Evolutionary conservation across 2,113 vertebrate genomes (phyloP).

Genomic region (Gallinago media): DNA sequence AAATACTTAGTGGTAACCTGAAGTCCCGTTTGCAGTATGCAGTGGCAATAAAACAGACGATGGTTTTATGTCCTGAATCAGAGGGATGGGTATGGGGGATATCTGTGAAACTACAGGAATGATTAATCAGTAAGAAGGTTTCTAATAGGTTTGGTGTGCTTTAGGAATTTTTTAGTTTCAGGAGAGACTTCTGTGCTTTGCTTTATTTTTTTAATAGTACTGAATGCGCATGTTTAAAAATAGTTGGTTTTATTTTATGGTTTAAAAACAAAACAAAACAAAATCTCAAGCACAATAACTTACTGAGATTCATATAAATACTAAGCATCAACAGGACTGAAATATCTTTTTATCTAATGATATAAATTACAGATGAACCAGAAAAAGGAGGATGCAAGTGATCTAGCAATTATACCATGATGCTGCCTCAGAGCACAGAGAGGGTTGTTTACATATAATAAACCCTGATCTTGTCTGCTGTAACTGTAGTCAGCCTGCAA

Average conservation of each 20-base stretch:
- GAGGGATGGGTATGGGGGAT: neutral
- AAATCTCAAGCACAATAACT: neutral
- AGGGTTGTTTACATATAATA: neutral
- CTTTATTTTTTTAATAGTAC: neutral
- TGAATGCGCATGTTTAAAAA: neutral
- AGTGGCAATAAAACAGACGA: neutral
- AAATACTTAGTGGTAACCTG: neutral
- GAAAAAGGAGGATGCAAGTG: neutral
- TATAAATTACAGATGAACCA: slow-evolving; percentile 17
- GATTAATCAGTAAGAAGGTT: neutral
- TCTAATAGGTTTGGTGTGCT: neutral
- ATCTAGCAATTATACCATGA: neutral
- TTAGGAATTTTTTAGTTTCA: neutral
- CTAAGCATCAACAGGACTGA: neutral
- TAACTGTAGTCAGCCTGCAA: neutral
- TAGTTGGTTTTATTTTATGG: neutral
- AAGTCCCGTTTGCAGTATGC: neutral
- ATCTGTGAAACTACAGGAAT: neutral
- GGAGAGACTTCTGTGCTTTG: neutral
- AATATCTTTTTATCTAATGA: neutral
- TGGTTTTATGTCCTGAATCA: neutral
- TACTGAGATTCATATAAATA: neutral
- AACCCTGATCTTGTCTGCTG: neutral
- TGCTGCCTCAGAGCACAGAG: neutral
- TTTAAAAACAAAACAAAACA: neutral